Evolutionary conservation across 2,888 invertebrate species (phyloP), one percentile per base, ranked within the genome.

Genomic region (Uropetala carovei): DNA sequence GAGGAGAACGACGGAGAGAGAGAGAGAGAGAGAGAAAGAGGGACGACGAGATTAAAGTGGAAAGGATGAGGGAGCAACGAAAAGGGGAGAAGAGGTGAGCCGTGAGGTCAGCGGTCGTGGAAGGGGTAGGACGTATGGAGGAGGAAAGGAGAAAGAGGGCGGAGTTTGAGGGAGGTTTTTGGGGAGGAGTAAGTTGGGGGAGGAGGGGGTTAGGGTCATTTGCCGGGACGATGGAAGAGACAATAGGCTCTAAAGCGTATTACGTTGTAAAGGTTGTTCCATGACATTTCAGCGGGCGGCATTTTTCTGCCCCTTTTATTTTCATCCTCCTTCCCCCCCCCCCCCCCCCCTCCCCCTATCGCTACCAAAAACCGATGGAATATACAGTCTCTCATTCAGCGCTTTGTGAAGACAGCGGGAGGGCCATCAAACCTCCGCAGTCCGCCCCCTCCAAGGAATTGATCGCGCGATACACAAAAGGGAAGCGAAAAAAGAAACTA

Each of bases 191-290:
- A 11, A 16, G 89, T 22, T 22, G 27, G 68, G 64, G 18, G 18
- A 10, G 64, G 60, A n/a, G 16, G 59, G 5, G 30, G 86, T 13
- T 58, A 59, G 60, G 86, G 60, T 60, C 59, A 59, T 64, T 89
- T 68, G 68, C 89, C 64, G 64, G 14, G 60, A 22, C 16, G 60
- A 43, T 89, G 89, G 89, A 68, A 64, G 89, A 89, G 89, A 89
- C 89, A 89, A 89, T 89, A 89, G 89, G 89, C 89, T 89, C 89
- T 89, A 89, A 89, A 89, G 89, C 89, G 89, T 89, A 89, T 89
- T 89, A 89, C 89, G 89, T 30, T 68, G 89, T 89, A 89, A 89
- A 89, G 89, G 89, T 89, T 89, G 89, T 89, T 64, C 89, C 89
- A 89, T 89, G 89, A 89, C 89, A 89, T 89, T 89, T 89, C 89